phyloP scores from a whole-genome alignment of 2,113 vertebrate genomes.

The Alces alces region DNA sequence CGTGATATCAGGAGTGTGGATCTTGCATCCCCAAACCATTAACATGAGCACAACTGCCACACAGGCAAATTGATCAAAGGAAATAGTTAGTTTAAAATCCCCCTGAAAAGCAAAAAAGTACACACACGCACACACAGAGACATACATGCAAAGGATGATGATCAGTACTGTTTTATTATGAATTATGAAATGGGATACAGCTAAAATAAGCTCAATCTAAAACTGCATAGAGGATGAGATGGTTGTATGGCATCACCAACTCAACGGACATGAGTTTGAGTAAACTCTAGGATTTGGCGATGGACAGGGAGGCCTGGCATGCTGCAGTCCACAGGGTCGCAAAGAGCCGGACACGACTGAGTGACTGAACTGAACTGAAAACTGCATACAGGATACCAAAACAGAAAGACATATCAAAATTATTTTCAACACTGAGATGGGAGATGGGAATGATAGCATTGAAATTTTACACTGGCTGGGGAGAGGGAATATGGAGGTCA shows the following conservation, averaged over 20 bases:
- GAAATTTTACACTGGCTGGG: background rate
- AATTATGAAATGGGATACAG: background rate
- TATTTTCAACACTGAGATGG: background rate
- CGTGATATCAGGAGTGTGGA: background rate
- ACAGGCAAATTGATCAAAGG: background rate
- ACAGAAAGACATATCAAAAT: background rate
- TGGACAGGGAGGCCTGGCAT: background rate
- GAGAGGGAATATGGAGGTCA: background rate
- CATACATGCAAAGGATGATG: background rate
- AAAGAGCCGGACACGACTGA: background rate
- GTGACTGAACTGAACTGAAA: background rate
- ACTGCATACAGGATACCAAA: background rate
- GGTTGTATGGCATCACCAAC: background rate
- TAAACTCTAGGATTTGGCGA: background rate
- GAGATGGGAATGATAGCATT: background rate
- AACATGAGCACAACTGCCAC: background rate
- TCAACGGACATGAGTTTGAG: background rate
- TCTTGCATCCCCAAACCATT: background rate
- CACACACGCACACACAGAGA: background rate
- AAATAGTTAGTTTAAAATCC: conserved; percentile 5
- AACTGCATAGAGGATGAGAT: background rate
- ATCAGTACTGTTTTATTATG: background rate
- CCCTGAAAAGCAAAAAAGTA: background rate
- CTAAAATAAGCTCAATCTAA: background rate
- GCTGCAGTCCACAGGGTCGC: background rate